A percentile compares a stretch with the other conserved stretches of the same genome.
phyloP scores from a whole-genome alignment of 1,140 invertebrate genomes.

The Brachionus calyciflorus region DNA sequence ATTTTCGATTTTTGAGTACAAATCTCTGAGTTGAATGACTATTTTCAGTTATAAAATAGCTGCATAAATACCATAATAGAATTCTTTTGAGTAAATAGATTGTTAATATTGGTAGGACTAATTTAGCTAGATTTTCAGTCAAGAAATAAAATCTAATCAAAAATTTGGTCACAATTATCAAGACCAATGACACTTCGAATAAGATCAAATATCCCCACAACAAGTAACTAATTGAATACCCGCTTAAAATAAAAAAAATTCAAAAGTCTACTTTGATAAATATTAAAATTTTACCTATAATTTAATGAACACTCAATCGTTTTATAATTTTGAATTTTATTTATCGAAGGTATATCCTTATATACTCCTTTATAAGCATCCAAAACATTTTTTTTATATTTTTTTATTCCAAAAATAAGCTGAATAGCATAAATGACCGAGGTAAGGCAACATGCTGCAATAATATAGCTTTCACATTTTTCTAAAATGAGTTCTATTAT shows the following conservation, averaged over 20 bases:
- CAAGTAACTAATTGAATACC: constrained; percentile 41
- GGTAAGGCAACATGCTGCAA: constrained; percentile 21
- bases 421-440: not conserved
- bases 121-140: constrained; percentile 39
- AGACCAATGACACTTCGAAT: constrained; percentile 22
- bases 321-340: constrained; percentile 21
- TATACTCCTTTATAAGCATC: constrained; percentile 26
- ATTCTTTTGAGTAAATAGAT: constrained; percentile 29
- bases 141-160: constrained; percentile 16
- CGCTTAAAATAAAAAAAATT: constrained; percentile 28
- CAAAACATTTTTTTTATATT: constrained; percentile 24
- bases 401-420: constrained; percentile 22
- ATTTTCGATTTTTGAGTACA: constrained; percentile 29
- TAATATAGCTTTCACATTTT: not conserved
- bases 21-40: not conserved
- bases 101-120: constrained; percentile 18
- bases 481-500: constrained; percentile 1
- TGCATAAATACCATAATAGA: constrained; percentile 26
- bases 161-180: constrained; percentile 4
- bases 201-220: constrained; percentile 44
- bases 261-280: no score
- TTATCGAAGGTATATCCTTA: constrained; percentile 24
- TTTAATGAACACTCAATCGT: not conserved
- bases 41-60: not conserved
- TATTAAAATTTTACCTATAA: constrained; percentile 8